phyloP scores from a whole-genome alignment of 2,113 vertebrate species.

The Gambusia affinis region DNA sequence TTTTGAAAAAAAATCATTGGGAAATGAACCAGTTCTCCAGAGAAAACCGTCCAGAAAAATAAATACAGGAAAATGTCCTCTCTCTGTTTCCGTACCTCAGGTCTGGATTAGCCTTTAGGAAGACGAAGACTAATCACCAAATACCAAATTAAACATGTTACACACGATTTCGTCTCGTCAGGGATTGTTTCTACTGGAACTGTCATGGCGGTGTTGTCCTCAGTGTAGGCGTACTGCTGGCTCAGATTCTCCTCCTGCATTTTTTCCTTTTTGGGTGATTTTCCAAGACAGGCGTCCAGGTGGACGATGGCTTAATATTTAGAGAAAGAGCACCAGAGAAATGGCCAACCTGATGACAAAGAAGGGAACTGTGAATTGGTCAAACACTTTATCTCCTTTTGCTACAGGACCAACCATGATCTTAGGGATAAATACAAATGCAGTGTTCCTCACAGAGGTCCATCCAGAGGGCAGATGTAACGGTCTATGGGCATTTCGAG shows the following conservation, averaged over 20 bases:
- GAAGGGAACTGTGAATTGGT: background rate
- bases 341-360: background rate
- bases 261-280: background rate
- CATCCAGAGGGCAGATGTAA: too few relatives aligned
- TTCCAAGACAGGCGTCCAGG: background rate
- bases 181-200: background rate
- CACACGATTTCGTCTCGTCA: background rate
- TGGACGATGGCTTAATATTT: background rate
- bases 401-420: background rate
- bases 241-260: background rate
- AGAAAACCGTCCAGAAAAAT: too few relatives aligned
- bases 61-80: too few relatives aligned
- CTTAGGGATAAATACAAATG: background rate
- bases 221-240: background rate
- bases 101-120: background rate
- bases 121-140: background rate
- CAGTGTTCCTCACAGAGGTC: background rate
- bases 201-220: background rate
- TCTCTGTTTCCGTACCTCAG: too few relatives aligned
- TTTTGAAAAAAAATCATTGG: too few relatives aligned
- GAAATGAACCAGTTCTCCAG: too few relatives aligned
- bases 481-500: too few relatives aligned
- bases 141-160: background rate
- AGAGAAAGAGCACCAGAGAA: background rate
- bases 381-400: background rate